Base-by-base conservation (phyloP, 1,140 invertebrate genomes). In the Lepidostoma basale region DNA sequence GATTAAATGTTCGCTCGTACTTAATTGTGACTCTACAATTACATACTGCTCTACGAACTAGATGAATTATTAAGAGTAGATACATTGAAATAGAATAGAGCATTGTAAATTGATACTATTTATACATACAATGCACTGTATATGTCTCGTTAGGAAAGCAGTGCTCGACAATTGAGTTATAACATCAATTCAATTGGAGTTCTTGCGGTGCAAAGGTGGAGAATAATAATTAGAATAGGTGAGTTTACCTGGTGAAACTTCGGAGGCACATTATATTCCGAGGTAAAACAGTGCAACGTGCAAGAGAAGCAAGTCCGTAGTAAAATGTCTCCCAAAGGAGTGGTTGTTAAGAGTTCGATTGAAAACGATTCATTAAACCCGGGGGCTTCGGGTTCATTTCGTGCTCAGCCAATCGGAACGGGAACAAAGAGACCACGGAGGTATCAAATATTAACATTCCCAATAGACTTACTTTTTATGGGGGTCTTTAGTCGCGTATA, bases 341-440 rank as follows among this genome's bases (percentile, higher is more conserved):
- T 42, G 49, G 63, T 56, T 33, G 47, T 65, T 65, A 65, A 28
- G 62, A 54, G 30, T 52, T 47, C 63, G 63, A 65, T 65, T 56
- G 63, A 65, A 65, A 56, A 65, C 63, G 63, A 65, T 65, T 65
- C 63, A 65, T 65, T 65, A 65, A 65, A 56, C 63, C 22, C 30
- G 28, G 20, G 39, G 63, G 22, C 36, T 30, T 23, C n/a, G 56
- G 49, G 63, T 65, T 65, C 63, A 65, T 65, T 65, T 40, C 63
- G 12, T 26, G 47, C 23, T 20, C 63, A 25, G 9, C 62, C 42
- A 47, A 22, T 20, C 30, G 33, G 49, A 65, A 54, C 63, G 18
- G 47, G 33, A 56, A 65, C 63, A 65, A 65, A 65, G 63, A 9
- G 42, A 28, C 26, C 6, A 25, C 30, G 26, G 28, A 45, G 40